Percentiles rank a stretch among this genome's conserved stretches.
Evolutionary conservation across 2,797 vertebrate species (phyloP).

Genomic region (Cuculus canorus): DNA sequence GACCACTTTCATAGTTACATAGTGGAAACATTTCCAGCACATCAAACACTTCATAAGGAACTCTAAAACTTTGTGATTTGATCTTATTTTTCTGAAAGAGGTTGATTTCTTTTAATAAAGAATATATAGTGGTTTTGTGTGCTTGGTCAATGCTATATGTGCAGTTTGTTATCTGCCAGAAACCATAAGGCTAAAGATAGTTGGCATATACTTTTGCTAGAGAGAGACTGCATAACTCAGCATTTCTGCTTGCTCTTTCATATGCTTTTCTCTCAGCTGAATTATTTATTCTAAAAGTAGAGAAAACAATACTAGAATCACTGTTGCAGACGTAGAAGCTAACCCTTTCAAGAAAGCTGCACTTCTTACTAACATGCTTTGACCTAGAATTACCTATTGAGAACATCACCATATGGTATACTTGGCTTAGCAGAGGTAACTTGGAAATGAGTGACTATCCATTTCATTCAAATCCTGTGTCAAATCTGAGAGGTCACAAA

Average conservation of each 20-base stretch:
- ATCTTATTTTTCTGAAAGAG: neutral
- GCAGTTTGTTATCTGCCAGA: neutral
- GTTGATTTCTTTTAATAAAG: neutral
- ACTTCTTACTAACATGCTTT: neutral
- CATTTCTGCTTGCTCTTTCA: neutral
- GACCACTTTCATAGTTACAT: rapidly evolving
- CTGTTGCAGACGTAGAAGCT: neutral
- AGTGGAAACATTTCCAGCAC: neutral
- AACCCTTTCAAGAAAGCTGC: neutral
- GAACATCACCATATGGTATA: neutral
- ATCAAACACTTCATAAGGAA: neutral
- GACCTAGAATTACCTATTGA: neutral
- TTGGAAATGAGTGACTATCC: neutral
- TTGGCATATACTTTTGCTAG: neutral
- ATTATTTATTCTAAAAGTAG: neutral
- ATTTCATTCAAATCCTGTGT: neutral
- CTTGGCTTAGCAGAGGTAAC: neutral
- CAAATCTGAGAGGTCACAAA: neutral
- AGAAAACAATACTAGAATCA: neutral
- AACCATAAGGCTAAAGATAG: neutral
- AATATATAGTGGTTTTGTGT: neutral
- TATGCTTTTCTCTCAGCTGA: neutral
- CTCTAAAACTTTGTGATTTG: neutral
- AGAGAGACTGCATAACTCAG: neutral
- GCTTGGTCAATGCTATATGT: neutral